Percentiles rank a stretch among this genome's conserved stretches.
These are phyloP conservation scores for Anguilla japonica DNA, from an alignment of 2,113 vertebrate species.

Conservation along the genomic window DNA sequence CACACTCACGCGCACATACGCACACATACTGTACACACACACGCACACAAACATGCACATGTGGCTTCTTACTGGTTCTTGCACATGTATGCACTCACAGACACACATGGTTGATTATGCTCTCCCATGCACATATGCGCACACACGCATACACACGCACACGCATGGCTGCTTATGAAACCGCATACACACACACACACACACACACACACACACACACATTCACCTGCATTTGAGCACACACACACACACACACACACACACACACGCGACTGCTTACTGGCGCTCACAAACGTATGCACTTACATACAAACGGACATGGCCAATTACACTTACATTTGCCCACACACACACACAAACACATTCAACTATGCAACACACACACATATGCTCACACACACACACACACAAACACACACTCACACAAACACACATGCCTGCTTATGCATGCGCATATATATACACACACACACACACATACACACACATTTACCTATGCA, in stretches of 20 bases:
- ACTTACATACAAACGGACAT: neutral
- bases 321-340: neutral
- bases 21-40: neutral
- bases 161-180: too few relatives aligned
- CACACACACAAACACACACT: neutral
- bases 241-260: too few relatives aligned
- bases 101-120: neutral
- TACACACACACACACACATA: constrained; percentile 4
- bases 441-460: neutral
- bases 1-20: neutral
- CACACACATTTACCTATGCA: too few relatives aligned
- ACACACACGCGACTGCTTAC: too few relatives aligned
- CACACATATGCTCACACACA: neutral
- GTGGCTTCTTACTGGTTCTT: neutral
- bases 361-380: neutral
- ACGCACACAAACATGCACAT: neutral
- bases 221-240: too few relatives aligned
- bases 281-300: neutral
- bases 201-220: too few relatives aligned
- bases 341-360: neutral
- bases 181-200: too few relatives aligned
- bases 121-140: neutral
- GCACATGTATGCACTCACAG: neutral
- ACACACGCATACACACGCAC: neutral
- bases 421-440: too few relatives aligned